Evolutionary conservation across 2,113 vertebrate genomes (phyloP).

Genomic region (Pogona vitticeps): DNA sequence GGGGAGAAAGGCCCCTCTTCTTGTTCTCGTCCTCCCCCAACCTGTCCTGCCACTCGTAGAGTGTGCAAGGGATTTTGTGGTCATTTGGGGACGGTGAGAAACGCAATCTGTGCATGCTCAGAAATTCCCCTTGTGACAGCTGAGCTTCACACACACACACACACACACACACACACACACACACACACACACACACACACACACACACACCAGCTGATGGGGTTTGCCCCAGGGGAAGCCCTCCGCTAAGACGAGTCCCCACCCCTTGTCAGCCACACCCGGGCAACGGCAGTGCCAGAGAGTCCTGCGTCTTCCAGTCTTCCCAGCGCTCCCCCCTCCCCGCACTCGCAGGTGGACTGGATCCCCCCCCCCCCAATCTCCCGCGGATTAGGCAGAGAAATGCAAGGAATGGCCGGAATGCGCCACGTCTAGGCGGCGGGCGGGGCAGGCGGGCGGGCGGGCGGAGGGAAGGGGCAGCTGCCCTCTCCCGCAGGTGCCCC

Average conservation of each 20-base stretch:
- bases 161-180: no score
- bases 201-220: neutral
- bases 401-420: conserved; percentile 5
- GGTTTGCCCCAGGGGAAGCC: neutral
- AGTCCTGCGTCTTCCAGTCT: no score
- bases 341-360: fast-evolving
- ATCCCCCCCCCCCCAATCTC: neutral
- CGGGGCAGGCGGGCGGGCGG: neutral
- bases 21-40: no score
- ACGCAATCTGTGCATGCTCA: neutral
- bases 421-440: neutral
- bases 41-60: no score
- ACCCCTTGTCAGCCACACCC: no score
- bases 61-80: no score
- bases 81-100: no score
- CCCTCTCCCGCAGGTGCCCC: neutral
- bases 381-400: neutral
- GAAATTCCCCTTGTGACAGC: neutral
- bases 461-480: neutral
- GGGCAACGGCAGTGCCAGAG: neutral
- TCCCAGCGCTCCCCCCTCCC: neutral
- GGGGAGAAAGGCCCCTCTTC: neutral
- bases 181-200: no score
- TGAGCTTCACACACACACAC: neutral
- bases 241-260: no score